These are phyloP conservation scores for Ia io DNA, from an alignment of 2,113 vertebrate species.

Conservation along the genomic window DNA sequence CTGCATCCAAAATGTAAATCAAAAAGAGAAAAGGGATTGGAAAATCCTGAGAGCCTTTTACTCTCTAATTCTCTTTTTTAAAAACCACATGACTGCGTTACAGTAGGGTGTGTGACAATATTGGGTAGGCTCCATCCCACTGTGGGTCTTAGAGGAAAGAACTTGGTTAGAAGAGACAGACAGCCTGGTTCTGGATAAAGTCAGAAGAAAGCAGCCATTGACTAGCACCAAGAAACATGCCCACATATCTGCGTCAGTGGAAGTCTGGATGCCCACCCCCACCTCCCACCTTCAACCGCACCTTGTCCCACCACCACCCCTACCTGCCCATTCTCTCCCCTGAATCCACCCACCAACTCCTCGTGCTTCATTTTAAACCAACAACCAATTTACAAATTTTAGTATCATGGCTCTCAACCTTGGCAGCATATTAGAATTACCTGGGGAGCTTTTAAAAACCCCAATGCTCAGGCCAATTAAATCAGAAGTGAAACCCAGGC, in stretches of 20 bases:
- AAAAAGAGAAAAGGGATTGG: not conserved
- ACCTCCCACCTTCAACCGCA: not conserved
- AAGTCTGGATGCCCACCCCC: not conserved
- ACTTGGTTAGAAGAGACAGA: not conserved
- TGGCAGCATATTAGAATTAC: conserved; percentile 45
- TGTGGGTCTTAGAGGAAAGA: not conserved
- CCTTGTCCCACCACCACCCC: not conserved
- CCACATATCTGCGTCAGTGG: not conserved
- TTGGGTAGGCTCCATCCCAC: not conserved
- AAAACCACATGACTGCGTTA: not conserved
- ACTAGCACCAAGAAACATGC: not conserved
- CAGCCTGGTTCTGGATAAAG: not conserved
- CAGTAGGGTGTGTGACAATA: not conserved
- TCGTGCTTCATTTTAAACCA: conserved; percentile 40
- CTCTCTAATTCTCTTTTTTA: not conserved
- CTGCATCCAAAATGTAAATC: not conserved
- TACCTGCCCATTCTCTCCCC: not conserved
- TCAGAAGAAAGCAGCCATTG: not conserved
- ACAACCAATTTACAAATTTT: conserved; percentile 42
- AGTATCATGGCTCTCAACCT: conserved; percentile 36
- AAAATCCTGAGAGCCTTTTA: not conserved
- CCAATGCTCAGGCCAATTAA: conserved; percentile 69
- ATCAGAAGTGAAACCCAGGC: conserved; percentile 57
- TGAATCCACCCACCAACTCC: not conserved
- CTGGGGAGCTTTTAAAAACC: conserved; percentile 66